phyloP scores from a whole-genome alignment of 2,113 vertebrate species.

The cat (Felis catus) region F.catus_Fca126_mat1.0 CM031415.1:111078501-111079000 shows the following conservation, averaged over 20 bases:
- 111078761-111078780: conserved; percentile 20
- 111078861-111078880: not conserved
- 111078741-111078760: not conserved
- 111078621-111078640: not conserved
- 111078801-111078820: not conserved
- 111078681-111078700: not conserved
- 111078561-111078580: not conserved
- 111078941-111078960: not conserved
- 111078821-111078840: not conserved
- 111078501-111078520: not conserved
- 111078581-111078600: not conserved
- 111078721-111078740: not conserved
- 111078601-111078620: not conserved
- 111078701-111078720: not conserved
- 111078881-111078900: not conserved
- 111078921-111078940: not conserved
- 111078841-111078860: not conserved
- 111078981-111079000: not conserved
- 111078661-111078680: not conserved
- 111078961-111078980: not conserved
- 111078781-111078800: not conserved
- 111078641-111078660: not conserved
- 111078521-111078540: not conserved
- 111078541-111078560: not conserved
- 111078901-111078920: not conserved